Conservation (phyloP, 2,113 vertebrate genomes). For the Neotoma lepida region DNA sequence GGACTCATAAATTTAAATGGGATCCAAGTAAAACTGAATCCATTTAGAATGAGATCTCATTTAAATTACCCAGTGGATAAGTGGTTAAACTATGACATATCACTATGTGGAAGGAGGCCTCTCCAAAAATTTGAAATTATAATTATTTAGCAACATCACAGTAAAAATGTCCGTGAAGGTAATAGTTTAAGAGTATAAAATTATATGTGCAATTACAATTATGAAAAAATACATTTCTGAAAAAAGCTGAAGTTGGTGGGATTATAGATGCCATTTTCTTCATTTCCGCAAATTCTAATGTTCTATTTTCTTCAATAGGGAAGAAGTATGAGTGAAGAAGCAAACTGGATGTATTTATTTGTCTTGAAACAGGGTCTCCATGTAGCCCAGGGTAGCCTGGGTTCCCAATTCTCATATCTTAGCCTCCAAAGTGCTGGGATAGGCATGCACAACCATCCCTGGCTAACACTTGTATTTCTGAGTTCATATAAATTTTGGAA, state of each 20-base stretch:
- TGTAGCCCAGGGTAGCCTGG: neutral
- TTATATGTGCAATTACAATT: neutral
- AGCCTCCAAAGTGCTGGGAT: neutral
- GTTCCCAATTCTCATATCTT: neutral
- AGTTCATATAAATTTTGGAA: conserved; percentile 7
- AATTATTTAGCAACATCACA: conserved; percentile 26
- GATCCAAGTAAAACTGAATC: neutral
- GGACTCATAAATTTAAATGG: neutral
- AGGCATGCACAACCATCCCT: neutral
- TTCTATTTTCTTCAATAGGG: conserved; percentile 24
- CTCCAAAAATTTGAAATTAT: conserved; percentile 25
- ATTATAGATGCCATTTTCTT: conserved; percentile 25
- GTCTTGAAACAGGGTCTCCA: neutral
- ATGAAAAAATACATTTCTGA: neutral
- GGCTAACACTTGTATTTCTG: neutral
- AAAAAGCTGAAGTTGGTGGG: neutral
- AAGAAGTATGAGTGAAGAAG: neutral
- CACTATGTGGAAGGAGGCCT: neutral
- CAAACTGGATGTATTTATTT: neutral
- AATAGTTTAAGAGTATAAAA: neutral
- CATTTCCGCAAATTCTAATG: conserved; percentile 28
- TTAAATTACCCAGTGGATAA: conserved; percentile 27
- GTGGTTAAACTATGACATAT: neutral
- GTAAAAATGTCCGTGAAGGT: conserved; percentile 15
- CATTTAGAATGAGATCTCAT: neutral